A percentile compares a stretch with the other conserved stretches of the same genome.
These are phyloP conservation scores for Brachystomella parvula DNA, from an alignment of 1,140 invertebrate genomes.

Conservation along the genomic window DNA sequence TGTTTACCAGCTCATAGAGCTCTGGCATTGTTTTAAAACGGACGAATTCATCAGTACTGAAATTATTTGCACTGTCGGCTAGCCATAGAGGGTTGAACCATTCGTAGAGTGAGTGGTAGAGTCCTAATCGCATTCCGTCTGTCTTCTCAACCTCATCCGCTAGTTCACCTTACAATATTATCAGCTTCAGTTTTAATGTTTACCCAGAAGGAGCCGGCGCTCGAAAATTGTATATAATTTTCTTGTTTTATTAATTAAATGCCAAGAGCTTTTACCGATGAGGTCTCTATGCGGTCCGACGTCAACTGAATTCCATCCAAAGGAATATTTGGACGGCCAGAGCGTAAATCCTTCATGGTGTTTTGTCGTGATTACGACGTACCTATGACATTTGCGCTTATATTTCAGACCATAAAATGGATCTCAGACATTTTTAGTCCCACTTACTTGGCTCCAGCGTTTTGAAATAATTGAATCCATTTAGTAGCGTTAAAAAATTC, in stretches of 20 bases:
- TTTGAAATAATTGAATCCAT: conserved; percentile 43
- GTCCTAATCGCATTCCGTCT: conserved; percentile 45
- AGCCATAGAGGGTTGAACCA: conserved; percentile 45
- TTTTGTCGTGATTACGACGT: conserved; percentile 84
- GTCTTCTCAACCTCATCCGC: conserved; percentile 41
- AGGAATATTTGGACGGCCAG: conserved; percentile 77
- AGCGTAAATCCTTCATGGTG: conserved; percentile 88
- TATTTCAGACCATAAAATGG: too few relatives aligned
- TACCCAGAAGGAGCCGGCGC: too few relatives aligned
- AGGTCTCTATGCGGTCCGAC: conserved; percentile 76
- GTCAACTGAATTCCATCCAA: conserved; percentile 82
- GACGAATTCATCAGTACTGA: conserved; percentile 42
- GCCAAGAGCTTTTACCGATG: conserved; percentile 55
- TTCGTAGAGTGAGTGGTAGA: conserved; percentile 50
- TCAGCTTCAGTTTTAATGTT: too few relatives aligned
- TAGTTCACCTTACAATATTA: conserved; percentile 42
- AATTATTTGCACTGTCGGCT: conserved; percentile 39
- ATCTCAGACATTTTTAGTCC: too few relatives aligned
- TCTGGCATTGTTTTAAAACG: conserved; percentile 39
- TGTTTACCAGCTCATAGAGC: conserved; percentile 41
- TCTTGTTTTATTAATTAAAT: too few relatives aligned
- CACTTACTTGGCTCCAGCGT: conserved; percentile 41
- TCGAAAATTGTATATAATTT: too few relatives aligned
- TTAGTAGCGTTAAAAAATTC: conserved; percentile 42
- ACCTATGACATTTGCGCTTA: too few relatives aligned